Evolutionary conservation across 2,797 vertebrate species (phyloP), one percentile per base, ranked within the genome.

Genomic region (Brachyrhaphis roseni): DNA sequence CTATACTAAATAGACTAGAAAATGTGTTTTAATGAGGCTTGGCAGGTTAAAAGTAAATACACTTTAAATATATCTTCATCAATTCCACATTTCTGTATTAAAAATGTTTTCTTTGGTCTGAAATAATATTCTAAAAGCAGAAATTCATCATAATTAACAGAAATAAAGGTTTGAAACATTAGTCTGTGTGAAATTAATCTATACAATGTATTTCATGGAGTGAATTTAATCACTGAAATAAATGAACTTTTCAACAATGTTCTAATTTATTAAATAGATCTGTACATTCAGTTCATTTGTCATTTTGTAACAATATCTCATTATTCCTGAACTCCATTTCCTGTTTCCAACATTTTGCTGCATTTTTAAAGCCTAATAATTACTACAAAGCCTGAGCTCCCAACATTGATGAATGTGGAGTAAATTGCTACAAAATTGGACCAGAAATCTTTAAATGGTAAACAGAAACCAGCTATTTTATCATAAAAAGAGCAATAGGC

Each of bases 401-500:
- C 28, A 4, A 31, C 13, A 1, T 39, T 74, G 73, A 74, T 43
- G 26, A 45, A 55, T 51, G 36, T 49, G 13, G 15, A 53, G 34
- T 39, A 28, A 41, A 70, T 68, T 43, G 76, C 18, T 34, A 5
- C 34, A 59, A 78, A 78, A 73, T 12, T 53, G 34, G 68, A 10
- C 47, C 12, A 39, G 26, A 70, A 70, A 55, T 78, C 16, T 78
- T 55, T 43, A 57, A 70, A 13, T 45, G 10, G 66, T 18, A 31
- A 72, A 78, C 36, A 20, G 13, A 55, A 45, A 72, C 12, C 41
- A 18, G 53, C 70, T 62, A 18, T 46, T 26, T 23, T 78, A 72
- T 79, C 47, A 51, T 74, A 10, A 78, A 73, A 79, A 51, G 51
- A 34, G 53, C 43, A 62, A 47, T 16, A 57, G 8, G 41, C 45